Base-by-base conservation (phyloP, 2,888 invertebrate species). In the Mythimna ferrago region DNA sequence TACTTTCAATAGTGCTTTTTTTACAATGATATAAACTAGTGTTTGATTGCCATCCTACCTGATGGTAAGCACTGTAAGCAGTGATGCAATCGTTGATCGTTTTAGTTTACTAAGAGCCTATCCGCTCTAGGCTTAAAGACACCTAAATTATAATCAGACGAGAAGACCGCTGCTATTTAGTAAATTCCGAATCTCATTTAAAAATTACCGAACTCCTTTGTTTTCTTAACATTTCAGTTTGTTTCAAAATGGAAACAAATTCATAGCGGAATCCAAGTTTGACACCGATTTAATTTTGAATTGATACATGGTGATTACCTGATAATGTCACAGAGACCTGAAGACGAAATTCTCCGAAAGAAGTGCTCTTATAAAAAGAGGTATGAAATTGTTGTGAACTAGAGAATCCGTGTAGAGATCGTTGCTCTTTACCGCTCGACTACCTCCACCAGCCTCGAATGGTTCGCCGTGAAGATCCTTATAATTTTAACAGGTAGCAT, bases 371-470 rank as follows among this genome's bases (percentile, higher is more conserved):
- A 58, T 26, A 69, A 66, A 76, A 69, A 65, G 48, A 70, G 58
- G 66, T 64, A 44, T 64, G 32, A 70, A 81, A 81, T 78, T 70
- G 70, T 76, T 69, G 41, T 26, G 51, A 66, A 51, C 41, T 76
- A 75, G 51, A 69, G 51, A 78, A 78, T 76, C 81, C 68, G 65
- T 76, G 67, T 62, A 69, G 81, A 78, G 78, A 78, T 81, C 77
- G 66, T 81, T 76, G 78, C 70, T 76, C 82, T 81, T 66, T 81
- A 70, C 66, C 69, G 81, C 78, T 76, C 77, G 81, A 81, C 76
- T 69, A 78, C 62, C 70, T 81, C 56, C 57, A 74, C 26, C 65
- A 80, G 48, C 75, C 61, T 65, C 64, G 48, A 65, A 76, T 21
- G 21, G 21, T 21, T 57, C 32, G 53, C 56, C 38, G 65, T 41